Evolutionary conservation across 2,113 vertebrate species (phyloP).

Genomic region (Syngnathus scovelli): DNA sequence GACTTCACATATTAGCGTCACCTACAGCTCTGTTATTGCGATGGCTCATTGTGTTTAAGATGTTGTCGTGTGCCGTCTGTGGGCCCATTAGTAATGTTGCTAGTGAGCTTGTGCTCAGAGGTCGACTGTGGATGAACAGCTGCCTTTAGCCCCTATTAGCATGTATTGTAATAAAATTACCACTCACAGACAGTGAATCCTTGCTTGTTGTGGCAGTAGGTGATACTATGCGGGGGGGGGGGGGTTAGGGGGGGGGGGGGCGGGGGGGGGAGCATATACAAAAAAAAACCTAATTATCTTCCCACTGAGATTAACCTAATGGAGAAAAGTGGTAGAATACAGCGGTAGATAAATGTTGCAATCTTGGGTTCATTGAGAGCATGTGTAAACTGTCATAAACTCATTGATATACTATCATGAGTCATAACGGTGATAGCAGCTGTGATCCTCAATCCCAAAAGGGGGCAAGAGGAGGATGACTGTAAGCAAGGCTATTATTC

Average conservation of each 20-base stretch:
- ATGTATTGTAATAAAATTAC: neutral
- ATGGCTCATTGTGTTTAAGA: conserved; percentile 1
- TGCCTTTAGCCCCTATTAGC: neutral
- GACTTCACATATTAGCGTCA: neutral
- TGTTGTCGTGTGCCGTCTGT: neutral
- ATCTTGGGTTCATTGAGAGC: conserved; percentile 21
- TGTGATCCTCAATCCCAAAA: conserved; percentile 43
- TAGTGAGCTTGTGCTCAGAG: neutral
- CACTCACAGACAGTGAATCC: too few species aligned
- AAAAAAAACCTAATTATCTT: too few species aligned
- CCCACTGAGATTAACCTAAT: too few species aligned
- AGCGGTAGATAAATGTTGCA: neutral
- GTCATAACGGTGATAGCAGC: conserved; percentile 24
- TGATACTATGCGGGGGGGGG: too few species aligned
- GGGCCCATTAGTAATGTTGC: conserved; percentile 5
- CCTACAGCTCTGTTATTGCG: neutral
- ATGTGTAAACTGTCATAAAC: neutral
- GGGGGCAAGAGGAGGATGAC: conserved; percentile 27
- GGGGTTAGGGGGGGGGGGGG: too few species aligned
- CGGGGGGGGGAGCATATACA: too few species aligned
- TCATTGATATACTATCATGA: conserved; percentile 15
- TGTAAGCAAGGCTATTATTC: conserved; percentile 18
- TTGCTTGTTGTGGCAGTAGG: too few species aligned
- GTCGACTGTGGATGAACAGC: neutral
- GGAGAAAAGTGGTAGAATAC: too few species aligned